Conservation (phyloP, 2,888 invertebrate species). For the Crossocerus cetratus region DNA sequence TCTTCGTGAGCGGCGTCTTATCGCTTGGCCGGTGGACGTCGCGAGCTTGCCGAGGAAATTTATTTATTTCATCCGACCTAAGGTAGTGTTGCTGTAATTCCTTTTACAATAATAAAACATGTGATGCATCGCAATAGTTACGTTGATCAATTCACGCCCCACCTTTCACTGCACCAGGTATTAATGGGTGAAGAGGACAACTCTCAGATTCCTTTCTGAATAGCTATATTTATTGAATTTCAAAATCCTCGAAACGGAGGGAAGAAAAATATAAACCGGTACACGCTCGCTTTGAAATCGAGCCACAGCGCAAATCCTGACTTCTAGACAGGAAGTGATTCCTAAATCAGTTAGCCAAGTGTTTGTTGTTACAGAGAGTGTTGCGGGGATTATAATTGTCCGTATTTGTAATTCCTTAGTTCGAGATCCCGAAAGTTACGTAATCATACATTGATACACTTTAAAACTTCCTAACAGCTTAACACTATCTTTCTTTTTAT, state of each 20-base stretch:
- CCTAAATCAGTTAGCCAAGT: no score
- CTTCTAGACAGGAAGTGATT: neutral
- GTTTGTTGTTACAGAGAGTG: no score
- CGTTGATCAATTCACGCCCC: no score
- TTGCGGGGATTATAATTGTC: no score
- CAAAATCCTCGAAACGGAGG: slow-evolving; percentile 11
- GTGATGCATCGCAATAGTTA: slow-evolving; percentile 22
- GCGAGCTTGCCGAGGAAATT: slow-evolving; percentile 28
- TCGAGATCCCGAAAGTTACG: no score
- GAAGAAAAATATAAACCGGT: slow-evolving; percentile 31
- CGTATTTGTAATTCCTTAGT: no score
- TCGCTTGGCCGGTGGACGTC: neutral
- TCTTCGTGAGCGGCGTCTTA: neutral
- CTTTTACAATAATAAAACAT: slow-evolving; percentile 51
- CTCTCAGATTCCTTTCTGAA: neutral
- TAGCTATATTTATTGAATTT: slow-evolving; percentile 30
- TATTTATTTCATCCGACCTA: slow-evolving; percentile 53
- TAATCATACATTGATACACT: no score
- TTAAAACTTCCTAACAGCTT: no score
- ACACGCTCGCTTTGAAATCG: slow-evolving; percentile 18
- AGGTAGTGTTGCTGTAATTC: slow-evolving; percentile 42
- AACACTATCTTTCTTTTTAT: no score
- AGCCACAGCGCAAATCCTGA: slow-evolving; percentile 17
- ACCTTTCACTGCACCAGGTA: no score
- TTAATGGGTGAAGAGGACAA: no score